These are phyloP conservation scores for Ganaspis brasiliensis DNA, from an alignment of 2,888 invertebrate species.

Conservation along the genomic window DNA sequence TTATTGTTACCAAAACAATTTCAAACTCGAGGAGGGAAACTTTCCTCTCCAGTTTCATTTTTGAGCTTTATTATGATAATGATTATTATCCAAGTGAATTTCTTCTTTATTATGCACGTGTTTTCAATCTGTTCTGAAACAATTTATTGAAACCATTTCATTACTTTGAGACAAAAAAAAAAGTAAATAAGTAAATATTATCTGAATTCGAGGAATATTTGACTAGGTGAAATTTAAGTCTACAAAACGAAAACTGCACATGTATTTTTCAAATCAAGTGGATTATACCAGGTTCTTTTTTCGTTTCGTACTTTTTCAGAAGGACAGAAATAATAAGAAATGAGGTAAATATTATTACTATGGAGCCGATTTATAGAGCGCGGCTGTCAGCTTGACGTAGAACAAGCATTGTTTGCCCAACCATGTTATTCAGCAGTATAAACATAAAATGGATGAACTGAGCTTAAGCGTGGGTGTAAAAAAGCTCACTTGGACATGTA, in stretches of 20 bases:
- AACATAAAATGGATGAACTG: constrained; percentile 34
- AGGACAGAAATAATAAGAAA: constrained; percentile 25
- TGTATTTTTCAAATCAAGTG: constrained; percentile 1
- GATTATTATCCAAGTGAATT: background rate
- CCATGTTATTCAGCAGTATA: constrained; percentile 17
- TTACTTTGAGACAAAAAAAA: background rate
- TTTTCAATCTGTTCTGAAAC: background rate
- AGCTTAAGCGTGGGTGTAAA: constrained; percentile 30
- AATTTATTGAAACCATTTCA: background rate
- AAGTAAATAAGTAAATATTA: too few species aligned
- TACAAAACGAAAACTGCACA: background rate
- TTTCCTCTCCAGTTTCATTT: background rate
- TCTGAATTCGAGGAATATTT: background rate
- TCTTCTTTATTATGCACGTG: background rate
- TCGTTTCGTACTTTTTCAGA: background rate
- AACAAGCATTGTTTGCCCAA: constrained; percentile 39
- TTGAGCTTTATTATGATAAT: background rate
- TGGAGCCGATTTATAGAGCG: constrained; percentile 36
- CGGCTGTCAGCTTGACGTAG: constrained; percentile 39
- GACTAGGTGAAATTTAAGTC: constrained; percentile 1
- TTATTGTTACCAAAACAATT: too few species aligned
- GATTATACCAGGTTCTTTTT: constrained; percentile 16
- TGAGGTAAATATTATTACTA: constrained; percentile 34
- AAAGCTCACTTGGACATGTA: constrained; percentile 21
- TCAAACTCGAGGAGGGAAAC: background rate